Conservation (phyloP, 92 coral and sea anemone species). For the Porites lobata region DNA sequence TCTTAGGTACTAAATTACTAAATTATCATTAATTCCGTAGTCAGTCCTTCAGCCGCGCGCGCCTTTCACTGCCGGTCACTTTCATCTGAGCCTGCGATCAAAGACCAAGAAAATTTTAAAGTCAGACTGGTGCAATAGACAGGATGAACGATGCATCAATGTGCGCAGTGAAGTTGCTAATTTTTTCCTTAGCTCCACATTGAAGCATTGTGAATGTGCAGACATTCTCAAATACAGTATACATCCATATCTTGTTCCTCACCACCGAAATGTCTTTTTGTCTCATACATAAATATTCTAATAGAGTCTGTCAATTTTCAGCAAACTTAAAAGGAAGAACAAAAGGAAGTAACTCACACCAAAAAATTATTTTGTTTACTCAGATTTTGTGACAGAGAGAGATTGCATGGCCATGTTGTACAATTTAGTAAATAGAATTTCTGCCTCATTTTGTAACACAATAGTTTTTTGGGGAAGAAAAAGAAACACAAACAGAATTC, state of each 20-base stretch:
- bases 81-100: conserved; percentile 78
- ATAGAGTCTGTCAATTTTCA: too few species aligned
- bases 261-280: too few species aligned
- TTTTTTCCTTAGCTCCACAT: too few species aligned
- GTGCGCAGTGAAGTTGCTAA: background rate
- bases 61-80: conserved; percentile 44
- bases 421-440: too few species aligned
- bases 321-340: too few species aligned
- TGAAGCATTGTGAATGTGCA: background rate
- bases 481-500: background rate
- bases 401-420: too few species aligned
- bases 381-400: too few species aligned
- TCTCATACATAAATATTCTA: too few species aligned
- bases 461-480: background rate
- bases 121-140: background rate
- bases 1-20: background rate
- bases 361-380: too few species aligned
- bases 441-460: background rate
- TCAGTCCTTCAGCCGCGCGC: conserved; percentile 7
- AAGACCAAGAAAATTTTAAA: conserved; percentile 38
- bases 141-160: background rate
- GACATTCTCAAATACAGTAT: background rate
- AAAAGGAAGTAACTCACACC: too few species aligned
- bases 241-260: too few species aligned
- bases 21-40: background rate